Base-by-base conservation (phyloP, 2,888 invertebrate species). In the Watsonalla binaria region DNA sequence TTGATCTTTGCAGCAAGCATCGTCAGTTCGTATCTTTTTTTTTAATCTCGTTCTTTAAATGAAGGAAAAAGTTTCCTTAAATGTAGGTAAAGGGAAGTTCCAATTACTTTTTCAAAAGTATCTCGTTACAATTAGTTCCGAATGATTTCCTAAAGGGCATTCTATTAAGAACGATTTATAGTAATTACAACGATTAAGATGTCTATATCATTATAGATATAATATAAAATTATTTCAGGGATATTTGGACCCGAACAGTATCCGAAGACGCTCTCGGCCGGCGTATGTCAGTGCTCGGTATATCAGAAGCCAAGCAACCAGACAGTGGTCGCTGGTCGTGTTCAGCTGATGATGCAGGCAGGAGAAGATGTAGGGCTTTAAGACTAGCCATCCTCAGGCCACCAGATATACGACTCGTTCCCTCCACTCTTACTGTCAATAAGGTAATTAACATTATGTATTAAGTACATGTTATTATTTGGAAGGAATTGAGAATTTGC, bases 291-390 rank as follows among this genome's bases (percentile, higher is more conserved):
- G 90, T 95, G 42, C 84, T 97, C 60, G 94, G 94, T 0, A 92
- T 97, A 53, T 93, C 94, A 11, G 93, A 93, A 60, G 94, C 95
- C 0, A 93, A 92, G 57, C 83, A 90, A 24, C 90, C 94, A 42
- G 97, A 97, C 72, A 93, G 94, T 24, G 97, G 97, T 14, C 91
- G 93, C 55, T 97, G 96, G 90, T 95, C 95, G 5, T 97, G 97
- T 77, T 94, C 95, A 72, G 95, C 94, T 35, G 91, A 92, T 53
- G 95, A 95, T 70, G 93, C 93, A 69, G 94, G 93, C n/a, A 84
- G 94, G 50, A 92, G 94, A 61, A 92, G 95, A 58, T 95, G 95
- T 75, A 90, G 93, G 61, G 93, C 93, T 51, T 80, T 94, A 53
- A 83, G 92, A 55, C 84, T 95, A 42, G 91, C 92, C 33, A 92